Percentiles rank a stretch among this genome's conserved stretches.
Evolutionary conservation across 2,113 vertebrate genomes (phyloP).

Genomic region (Hemibagrus wyckioides): DNA sequence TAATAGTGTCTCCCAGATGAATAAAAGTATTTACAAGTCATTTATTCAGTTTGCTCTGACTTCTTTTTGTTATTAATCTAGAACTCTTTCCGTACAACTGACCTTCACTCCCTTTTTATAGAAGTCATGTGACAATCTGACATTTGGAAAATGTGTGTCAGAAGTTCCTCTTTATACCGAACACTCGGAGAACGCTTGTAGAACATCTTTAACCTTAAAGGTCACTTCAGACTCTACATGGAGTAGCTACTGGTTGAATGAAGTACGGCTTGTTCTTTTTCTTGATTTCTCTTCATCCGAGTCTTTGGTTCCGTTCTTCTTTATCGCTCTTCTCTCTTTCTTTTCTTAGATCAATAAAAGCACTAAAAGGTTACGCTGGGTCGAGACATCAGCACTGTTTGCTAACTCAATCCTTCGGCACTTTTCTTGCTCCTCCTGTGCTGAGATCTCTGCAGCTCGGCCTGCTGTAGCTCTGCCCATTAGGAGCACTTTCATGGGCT

Average conservation of each 20-base stretch:
- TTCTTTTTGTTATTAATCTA: not conserved
- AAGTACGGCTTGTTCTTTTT: not conserved
- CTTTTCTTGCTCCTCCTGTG: slow-evolving; percentile 22
- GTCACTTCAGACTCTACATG: not conserved
- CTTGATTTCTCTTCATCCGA: not conserved
- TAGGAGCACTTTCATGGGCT: slow-evolving; percentile 33
- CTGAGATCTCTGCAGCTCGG: slow-evolving; percentile 13
- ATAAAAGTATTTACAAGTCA: not conserved
- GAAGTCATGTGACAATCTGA: not conserved
- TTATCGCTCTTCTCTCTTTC: slow-evolving; percentile 21
- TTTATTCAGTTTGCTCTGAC: not conserved
- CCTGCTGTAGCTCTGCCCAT: slow-evolving; percentile 26
- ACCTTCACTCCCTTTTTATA: not conserved
- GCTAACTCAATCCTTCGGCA: slow-evolving; percentile 50
- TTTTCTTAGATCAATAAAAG: slow-evolving; percentile 43
- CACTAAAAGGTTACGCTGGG: slow-evolving; percentile 49
- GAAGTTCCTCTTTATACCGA: not conserved
- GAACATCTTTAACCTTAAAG: not conserved
- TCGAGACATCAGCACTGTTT: slow-evolving; percentile 48
- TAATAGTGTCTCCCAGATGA: not conserved
- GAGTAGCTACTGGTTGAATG: not conserved
- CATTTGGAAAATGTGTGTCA: not conserved
- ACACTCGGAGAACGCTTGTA: not conserved
- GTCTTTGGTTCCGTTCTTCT: not conserved
- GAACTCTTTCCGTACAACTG: not conserved